Base-by-base conservation (phyloP, 2,888 invertebrate genomes). In the Drosophila multiciliata region DNA sequence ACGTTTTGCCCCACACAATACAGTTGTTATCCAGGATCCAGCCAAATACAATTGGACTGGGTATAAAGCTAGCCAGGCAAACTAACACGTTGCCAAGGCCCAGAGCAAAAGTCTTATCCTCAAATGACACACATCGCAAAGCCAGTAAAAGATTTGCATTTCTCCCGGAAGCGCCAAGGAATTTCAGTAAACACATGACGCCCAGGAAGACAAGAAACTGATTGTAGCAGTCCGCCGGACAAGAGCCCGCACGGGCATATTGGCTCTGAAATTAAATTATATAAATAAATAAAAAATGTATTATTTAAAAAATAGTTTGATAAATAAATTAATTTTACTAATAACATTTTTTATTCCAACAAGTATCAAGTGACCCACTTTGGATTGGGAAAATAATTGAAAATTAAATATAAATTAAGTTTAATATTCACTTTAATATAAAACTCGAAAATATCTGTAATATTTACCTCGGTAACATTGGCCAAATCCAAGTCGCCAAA, bases 21-120 rank as follows among this genome's bases (percentile, higher is more conserved):
- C 96, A 96, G 6, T 95, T 94, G 42, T 73, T 82, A 73, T 93
- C 92, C 84, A 96, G 94, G 54, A 96, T 94, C 82, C 95, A 95
- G 50, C 96, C 96, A 83, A 96, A 96, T 42, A 96, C 92, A 70
- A 96, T 95, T 0, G 96, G 96, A 53, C 95, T 95, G 0, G 96
- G 96, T 74, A 96, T 95, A 84, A 96, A 95, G 11, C 95, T 95
- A 73, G 95, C 94, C n/a, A 96, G 91, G 74, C 95, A 95, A 92
- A 95, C 94, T 60, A 95, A 93, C 85, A 95, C 95, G 61, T 95
- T 92, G 26, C 95, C 94, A 71, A 96, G 94, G 2, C 95, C 96
- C 94, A 96, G 94, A 0, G 95, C 95, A 1, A 95, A 94, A 0
- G 95, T 94, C 90, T 96, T 96, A 90, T 96, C 96, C 84, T 95